A percentile compares a stretch with the other conserved stretches of the same genome.
Conservation (phyloP, 2,888 invertebrate species). For the Nycteola revayana region DNA sequence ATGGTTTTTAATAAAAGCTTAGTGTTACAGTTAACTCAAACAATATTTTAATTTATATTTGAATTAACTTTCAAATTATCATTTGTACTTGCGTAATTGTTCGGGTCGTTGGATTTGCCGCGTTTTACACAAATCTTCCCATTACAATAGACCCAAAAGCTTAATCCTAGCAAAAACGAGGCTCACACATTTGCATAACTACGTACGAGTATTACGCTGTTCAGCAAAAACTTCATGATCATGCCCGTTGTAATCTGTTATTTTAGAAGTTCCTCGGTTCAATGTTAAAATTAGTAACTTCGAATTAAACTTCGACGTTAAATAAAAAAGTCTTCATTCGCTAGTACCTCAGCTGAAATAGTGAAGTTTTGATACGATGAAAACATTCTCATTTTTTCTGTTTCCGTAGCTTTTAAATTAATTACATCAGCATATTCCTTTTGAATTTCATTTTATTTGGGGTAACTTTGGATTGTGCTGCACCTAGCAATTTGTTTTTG, state of each 20-base stretch:
- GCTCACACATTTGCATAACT: slow-evolving; percentile 49
- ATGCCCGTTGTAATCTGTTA: slow-evolving; percentile 35
- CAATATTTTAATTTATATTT: slow-evolving; percentile 24
- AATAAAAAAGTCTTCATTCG: slow-evolving; percentile 37
- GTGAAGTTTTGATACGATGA: slow-evolving; percentile 37
- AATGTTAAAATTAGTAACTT: slow-evolving; percentile 41
- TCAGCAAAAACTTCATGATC: slow-evolving; percentile 34
- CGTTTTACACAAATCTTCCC: slow-evolving; percentile 53
- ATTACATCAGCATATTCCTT: slow-evolving; percentile 35
- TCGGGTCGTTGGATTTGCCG: slow-evolving; percentile 45
- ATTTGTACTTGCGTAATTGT: slow-evolving; percentile 33
- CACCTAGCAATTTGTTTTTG: slow-evolving; percentile 23
- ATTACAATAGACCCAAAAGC: slow-evolving; percentile 52
- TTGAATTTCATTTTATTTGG: slow-evolving; percentile 32
- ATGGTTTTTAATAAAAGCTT: slow-evolving; percentile 16
- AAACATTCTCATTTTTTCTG: slow-evolving; percentile 38
- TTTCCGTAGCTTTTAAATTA: slow-evolving; percentile 38
- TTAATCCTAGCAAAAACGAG: slow-evolving; percentile 53
- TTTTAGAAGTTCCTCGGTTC: slow-evolving; percentile 34
- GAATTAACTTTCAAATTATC: slow-evolving; percentile 35
- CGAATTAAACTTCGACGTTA: slow-evolving; percentile 32
- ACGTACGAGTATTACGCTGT: slow-evolving; percentile 33
- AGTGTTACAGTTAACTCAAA: slow-evolving; percentile 15
- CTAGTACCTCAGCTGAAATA: slow-evolving; percentile 33
- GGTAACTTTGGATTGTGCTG: slow-evolving; percentile 25